These are phyloP conservation scores for Campoletis raptor DNA, from an alignment of 2,888 invertebrate genomes.

Conservation along the genomic window DNA sequence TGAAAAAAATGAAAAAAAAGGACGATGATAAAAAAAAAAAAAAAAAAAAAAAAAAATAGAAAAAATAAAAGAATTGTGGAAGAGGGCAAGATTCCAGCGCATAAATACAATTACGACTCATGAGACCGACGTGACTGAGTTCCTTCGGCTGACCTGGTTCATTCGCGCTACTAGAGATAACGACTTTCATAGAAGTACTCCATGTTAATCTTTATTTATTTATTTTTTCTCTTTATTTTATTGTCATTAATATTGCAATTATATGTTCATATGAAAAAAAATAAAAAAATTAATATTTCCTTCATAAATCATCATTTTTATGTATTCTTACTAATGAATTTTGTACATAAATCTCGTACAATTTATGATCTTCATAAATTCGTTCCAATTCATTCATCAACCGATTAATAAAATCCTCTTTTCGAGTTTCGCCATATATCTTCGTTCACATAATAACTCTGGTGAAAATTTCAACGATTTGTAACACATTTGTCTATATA, in stretches of 20 bases:
- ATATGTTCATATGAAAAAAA: background rate
- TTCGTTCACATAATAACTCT: background rate
- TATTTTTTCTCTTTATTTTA: background rate
- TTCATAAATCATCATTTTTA: background rate
- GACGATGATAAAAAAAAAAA: constrained; percentile 1
- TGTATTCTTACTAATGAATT: background rate
- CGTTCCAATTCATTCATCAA: background rate
- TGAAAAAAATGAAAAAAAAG: background rate
- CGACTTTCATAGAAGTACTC: constrained; percentile 27
- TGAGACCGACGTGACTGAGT: constrained; percentile 62
- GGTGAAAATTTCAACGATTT: background rate
- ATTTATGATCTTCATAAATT: background rate
- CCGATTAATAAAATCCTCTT: background rate
- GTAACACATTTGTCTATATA: background rate
- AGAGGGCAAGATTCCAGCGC: constrained; percentile 59
- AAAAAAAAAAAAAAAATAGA: background rate
- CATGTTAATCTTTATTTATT: background rate
- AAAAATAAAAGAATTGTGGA: background rate
- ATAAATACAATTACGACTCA: constrained; percentile 68
- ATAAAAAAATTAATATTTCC: background rate
- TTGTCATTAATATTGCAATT: background rate
- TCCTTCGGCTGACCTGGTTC: constrained; percentile 65
- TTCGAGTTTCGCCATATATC: background rate
- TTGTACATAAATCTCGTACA: background rate
- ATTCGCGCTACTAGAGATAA: constrained; percentile 47